Base-by-base conservation (phyloP, 2,797 vertebrate genomes). In the Brachyrhaphis roseni region DNA sequence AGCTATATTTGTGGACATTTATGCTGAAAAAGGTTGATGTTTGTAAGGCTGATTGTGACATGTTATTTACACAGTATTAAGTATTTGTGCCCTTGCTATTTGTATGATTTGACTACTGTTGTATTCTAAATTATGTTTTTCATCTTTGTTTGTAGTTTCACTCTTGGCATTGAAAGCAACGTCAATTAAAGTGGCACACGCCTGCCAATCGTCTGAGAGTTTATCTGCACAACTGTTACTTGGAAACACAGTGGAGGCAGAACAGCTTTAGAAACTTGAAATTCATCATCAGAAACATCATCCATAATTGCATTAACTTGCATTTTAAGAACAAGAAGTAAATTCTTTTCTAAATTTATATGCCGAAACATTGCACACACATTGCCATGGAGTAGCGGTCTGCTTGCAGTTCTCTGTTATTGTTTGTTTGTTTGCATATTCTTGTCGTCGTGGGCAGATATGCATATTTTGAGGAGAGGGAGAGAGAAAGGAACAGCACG, bases 401-500 rank as follows among this genome's bases (percentile, higher is more conserved):
- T 53, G 47, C 23, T 51, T 74, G 47, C 20, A 23, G 49, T 34
- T 49, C 12, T 39, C 36, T 41, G 7, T 39, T 59, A 53, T 1
- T 20, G 31, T 62, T 1, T 20, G 31, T 62, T 1, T 20, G 36
- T 36, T 39, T 71, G 20, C 28, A 39, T 70, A 34, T 28, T 78
- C 13, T 43, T 2, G 34, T 55, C 78, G 8, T 31, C n/a, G 53
- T 0, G 1, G 77, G 31, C 59, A 20, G n/a, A 75, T 79, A 78
- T 13, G 74, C 41, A 79, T 64, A 71, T 64, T n/a, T 74, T 83
- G 20, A 68, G 74, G 31, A 45, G 15, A 55, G 23, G 8, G 62
- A 77, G 31, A 46, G 72, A 71, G 10, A 57, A 78, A 74, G 64
- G 16, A 86, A 55, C 51, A 41, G 41, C 72, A 66, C 18, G 66